Percentiles rank a stretch among this genome's conserved stretches.
phyloP scores from a whole-genome alignment of 2,797 vertebrate genomes.

The Oryzias dopingdopingensis region DNA sequence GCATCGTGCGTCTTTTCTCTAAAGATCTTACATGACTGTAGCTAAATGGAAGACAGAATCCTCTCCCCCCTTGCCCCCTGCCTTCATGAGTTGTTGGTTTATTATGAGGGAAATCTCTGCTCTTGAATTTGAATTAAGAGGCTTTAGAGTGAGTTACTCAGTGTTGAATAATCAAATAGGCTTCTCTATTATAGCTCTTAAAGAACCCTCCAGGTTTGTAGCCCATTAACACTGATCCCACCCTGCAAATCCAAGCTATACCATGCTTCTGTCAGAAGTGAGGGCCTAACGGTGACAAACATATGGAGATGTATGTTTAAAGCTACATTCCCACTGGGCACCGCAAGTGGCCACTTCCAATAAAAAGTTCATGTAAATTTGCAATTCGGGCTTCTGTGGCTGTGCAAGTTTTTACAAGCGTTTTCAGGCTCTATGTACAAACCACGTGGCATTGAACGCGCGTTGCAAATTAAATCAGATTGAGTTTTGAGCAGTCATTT shows the following conservation, averaged over 20 bases:
- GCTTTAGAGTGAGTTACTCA: constrained; percentile 79
- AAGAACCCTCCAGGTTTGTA: constrained; percentile 34
- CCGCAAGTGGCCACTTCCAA: too few species aligned
- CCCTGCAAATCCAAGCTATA: constrained; percentile 10
- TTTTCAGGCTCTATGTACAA: too few species aligned
- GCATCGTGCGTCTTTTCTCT: too few species aligned
- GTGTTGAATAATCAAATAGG: constrained; percentile 66
- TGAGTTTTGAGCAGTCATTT: too few species aligned
- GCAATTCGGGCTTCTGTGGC: too few species aligned
- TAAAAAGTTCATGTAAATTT: too few species aligned
- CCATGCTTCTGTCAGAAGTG: background rate
- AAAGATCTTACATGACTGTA: too few species aligned
- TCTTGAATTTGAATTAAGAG: constrained; percentile 78
- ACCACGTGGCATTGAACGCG: too few species aligned
- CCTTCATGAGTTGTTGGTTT: constrained; percentile 51
- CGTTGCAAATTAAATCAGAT: too few species aligned
- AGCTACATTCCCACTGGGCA: too few species aligned
- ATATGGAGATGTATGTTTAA: too few species aligned
- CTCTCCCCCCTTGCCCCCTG: constrained; percentile 13
- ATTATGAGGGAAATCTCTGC: constrained; percentile 70
- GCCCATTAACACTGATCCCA: constrained; percentile 11
- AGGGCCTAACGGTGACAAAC: background rate
- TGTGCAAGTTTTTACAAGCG: too few species aligned
- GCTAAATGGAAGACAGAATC: background rate
- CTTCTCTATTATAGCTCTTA: constrained; percentile 31